A percentile compares a stretch with the other conserved stretches of the same genome.
Evolutionary conservation across 2,113 vertebrate species (phyloP).

Genomic region (Corvus cornix): DNA sequence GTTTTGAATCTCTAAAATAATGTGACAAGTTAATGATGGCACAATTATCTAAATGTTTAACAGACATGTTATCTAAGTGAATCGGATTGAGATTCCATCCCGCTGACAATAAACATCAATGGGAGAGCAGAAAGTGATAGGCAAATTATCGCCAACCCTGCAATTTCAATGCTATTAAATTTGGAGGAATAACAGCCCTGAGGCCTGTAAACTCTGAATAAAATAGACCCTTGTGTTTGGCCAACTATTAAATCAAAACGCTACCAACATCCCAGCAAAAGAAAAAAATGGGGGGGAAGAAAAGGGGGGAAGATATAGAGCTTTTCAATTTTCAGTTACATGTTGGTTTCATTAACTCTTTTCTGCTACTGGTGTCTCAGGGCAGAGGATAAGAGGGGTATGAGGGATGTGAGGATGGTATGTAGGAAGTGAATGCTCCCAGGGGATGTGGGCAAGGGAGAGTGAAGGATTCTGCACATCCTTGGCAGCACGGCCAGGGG

Average conservation of each 20-base stretch:
- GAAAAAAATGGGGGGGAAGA: neutral
- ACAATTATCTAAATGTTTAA: conserved; percentile 99
- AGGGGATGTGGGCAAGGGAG: too few relatives aligned
- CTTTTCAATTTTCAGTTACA: conserved; percentile 72
- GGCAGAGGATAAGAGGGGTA: neutral
- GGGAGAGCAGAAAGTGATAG: conserved; percentile 78
- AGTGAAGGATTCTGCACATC: neutral
- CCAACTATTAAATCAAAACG: conserved; percentile 86
- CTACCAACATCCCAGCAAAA: conserved; percentile 76
- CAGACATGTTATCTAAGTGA: conserved; percentile 91
- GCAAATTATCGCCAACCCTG: conserved; percentile 82
- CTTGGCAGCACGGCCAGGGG: rapidly evolving
- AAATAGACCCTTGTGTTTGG: conserved; percentile 86
- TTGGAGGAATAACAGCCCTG: conserved; percentile 81
- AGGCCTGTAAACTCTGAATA: conserved; percentile 83
- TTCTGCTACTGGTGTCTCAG: neutral
- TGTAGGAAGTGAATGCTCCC: neutral
- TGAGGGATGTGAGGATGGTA: neutral
- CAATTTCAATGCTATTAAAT: conserved; percentile 87
- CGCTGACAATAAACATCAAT: conserved; percentile 86
- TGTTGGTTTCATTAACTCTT: conserved; percentile 59
- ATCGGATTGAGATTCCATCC: conserved; percentile 92
- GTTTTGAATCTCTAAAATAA: conserved; percentile 91
- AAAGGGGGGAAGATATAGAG: conserved; percentile 54
- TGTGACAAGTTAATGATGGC: conserved; percentile 98